Evolutionary conservation across 2,113 vertebrate genomes (phyloP).

Genomic region (Phylloscopus whistleri): DNA sequence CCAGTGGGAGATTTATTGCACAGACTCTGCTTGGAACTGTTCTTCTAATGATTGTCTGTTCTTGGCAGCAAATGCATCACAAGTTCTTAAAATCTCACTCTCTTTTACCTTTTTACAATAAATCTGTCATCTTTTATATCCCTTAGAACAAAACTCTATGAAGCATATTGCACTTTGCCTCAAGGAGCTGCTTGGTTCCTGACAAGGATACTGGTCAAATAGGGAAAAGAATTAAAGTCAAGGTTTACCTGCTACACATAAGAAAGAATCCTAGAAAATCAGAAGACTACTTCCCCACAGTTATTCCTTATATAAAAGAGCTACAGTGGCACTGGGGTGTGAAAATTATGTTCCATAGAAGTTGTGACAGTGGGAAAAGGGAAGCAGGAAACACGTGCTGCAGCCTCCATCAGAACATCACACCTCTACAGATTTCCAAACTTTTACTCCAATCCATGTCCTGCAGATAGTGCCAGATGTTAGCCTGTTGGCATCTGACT

Average conservation of each 20-base stretch:
- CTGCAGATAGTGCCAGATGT: background rate
- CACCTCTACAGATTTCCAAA: background rate
- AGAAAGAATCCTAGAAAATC: background rate
- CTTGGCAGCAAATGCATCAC: background rate
- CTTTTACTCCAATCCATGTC: background rate
- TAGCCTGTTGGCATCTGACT: background rate
- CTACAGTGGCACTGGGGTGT: background rate
- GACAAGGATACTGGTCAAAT: background rate
- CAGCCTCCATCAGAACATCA: background rate
- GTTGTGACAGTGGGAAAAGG: background rate
- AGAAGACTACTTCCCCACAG: background rate
- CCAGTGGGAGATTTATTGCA: conserved; percentile 55
- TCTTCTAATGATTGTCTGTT: background rate
- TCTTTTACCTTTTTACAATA: background rate
- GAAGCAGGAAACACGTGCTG: background rate
- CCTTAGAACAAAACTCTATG: background rate
- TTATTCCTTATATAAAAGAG: background rate
- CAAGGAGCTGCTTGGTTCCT: background rate
- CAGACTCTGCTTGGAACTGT: background rate
- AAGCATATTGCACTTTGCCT: background rate
- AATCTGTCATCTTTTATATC: background rate
- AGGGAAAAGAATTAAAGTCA: background rate
- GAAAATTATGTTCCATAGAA: background rate
- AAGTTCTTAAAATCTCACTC: background rate
- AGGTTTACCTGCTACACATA: background rate